A percentile compares a stretch with the other conserved stretches of the same genome.
phyloP scores from a whole-genome alignment of 2,888 invertebrate species.

The Drosophila algonquin region DNA sequence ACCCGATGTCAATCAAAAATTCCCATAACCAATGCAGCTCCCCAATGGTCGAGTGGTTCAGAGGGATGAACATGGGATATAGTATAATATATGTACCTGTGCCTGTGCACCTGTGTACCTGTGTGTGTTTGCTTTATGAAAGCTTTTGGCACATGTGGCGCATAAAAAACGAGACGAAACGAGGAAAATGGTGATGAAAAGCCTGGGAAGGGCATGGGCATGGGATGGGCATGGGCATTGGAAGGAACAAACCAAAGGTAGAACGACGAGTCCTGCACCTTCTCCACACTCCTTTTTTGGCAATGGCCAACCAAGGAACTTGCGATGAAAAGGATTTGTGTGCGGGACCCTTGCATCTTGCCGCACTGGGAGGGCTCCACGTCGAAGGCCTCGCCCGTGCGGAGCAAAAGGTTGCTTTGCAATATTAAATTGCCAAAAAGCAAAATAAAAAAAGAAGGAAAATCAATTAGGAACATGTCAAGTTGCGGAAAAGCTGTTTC shows the following conservation, averaged over 20 bases:
- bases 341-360: slow-evolving; percentile 54
- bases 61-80: slow-evolving; percentile 23
- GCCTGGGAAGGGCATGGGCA: neutral
- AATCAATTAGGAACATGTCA: slow-evolving; percentile 82
- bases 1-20: slow-evolving; percentile 82
- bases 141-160: slow-evolving; percentile 77
- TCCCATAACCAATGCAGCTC: slow-evolving; percentile 77
- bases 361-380: slow-evolving; percentile 44
- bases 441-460: slow-evolving; percentile 29
- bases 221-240: slow-evolving; percentile 20
- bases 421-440: slow-evolving; percentile 81
- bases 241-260: slow-evolving; percentile 2
- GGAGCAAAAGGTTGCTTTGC: slow-evolving; percentile 54
- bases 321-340: slow-evolving; percentile 74
- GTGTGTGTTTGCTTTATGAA: slow-evolving; percentile 71
- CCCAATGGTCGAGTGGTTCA: slow-evolving; percentile 46
- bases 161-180: slow-evolving; percentile 72
- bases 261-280: slow-evolving; percentile 6
- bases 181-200: slow-evolving; percentile 48
- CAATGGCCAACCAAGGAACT: slow-evolving; percentile 69
- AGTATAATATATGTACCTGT: slow-evolving; percentile 16
- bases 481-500: slow-evolving; percentile 77
- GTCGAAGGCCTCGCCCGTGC: slow-evolving; percentile 38
- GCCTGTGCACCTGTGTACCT: neutral
- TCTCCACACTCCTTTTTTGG: slow-evolving; percentile 33